Percentiles rank a stretch among this genome's conserved stretches.
These are phyloP conservation scores for Dipodomys stephensi DNA, from an alignment of 2,113 vertebrate genomes.

Conservation along the genomic window DNA sequence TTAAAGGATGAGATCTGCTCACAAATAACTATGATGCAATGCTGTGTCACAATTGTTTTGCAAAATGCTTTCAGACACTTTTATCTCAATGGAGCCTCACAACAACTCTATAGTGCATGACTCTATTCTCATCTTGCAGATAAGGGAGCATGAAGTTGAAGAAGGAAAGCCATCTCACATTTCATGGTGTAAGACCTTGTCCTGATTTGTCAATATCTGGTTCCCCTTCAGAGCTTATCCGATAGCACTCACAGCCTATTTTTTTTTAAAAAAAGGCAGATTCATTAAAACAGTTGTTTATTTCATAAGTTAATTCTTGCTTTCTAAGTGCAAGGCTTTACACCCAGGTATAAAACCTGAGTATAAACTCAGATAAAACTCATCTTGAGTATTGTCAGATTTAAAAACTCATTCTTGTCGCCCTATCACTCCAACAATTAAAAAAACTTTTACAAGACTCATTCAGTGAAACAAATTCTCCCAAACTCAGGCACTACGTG, in stretches of 20 bases:
- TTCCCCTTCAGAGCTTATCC: neutral
- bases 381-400: no score
- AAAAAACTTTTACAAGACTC: neutral
- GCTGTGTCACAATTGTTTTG: neutral
- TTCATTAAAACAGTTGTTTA: neutral
- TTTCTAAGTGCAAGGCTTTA: slow-evolving; percentile 5
- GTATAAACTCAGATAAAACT: neutral
- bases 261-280: neutral
- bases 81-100: neutral
- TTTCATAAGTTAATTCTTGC: neutral
- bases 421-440: neutral
- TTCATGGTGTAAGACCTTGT: neutral
- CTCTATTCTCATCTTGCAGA: neutral
- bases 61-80: neutral
- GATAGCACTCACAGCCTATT: neutral
- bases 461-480: neutral
- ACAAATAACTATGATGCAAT: rapidly evolving
- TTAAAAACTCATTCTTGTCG: neutral
- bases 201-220: neutral
- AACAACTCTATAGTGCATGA: rapidly evolving
- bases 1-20: neutral
- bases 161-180: neutral
- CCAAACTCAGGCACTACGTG: neutral
- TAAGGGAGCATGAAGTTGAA: neutral
- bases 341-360: no score